Evolutionary conservation across 2,888 invertebrate species (phyloP).

Genomic region (Anoplius nigerrimus): DNA sequence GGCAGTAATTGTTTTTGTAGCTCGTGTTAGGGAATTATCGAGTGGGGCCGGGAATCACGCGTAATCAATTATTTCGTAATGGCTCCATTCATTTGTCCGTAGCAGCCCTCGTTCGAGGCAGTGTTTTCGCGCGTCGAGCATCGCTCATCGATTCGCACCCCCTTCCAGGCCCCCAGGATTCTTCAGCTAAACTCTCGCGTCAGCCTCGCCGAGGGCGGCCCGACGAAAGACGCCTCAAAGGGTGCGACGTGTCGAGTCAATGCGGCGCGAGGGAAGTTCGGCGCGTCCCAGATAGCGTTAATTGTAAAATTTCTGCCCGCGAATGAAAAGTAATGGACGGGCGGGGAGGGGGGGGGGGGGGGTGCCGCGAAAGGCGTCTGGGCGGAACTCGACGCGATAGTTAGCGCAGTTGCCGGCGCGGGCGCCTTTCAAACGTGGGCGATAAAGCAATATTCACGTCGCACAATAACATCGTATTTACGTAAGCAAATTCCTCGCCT

Average conservation of each 20-base stretch:
- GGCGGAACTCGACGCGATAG: conserved; percentile 17
- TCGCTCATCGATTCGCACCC: background rate
- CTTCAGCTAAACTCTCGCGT: no score
- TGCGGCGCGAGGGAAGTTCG: conserved; percentile 8
- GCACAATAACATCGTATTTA: conserved; percentile 60
- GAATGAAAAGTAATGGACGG: background rate
- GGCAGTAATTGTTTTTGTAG: conserved; percentile 63
- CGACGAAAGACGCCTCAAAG: background rate
- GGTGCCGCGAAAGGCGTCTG: no score
- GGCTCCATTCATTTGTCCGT: no score
- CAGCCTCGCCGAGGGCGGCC: background rate
- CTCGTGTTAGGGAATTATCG: conserved; percentile 60
- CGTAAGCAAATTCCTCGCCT: conserved; percentile 62
- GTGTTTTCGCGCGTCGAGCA: background rate
- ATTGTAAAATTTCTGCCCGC: background rate
- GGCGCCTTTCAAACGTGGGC: conserved; percentile 27
- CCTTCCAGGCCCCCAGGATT: background rate
- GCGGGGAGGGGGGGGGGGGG: no score
- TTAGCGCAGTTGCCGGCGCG: conserved; percentile 33
- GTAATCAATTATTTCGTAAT: conserved; percentile 50
- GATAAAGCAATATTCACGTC: conserved; percentile 48
- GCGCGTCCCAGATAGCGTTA: background rate
- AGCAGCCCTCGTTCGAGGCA: no score
- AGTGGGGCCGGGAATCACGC: conserved; percentile 39
- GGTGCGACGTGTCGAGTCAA: background rate